Base-by-base conservation (phyloP, 2,113 vertebrate species). In the Onychostoma macrolepis region DNA sequence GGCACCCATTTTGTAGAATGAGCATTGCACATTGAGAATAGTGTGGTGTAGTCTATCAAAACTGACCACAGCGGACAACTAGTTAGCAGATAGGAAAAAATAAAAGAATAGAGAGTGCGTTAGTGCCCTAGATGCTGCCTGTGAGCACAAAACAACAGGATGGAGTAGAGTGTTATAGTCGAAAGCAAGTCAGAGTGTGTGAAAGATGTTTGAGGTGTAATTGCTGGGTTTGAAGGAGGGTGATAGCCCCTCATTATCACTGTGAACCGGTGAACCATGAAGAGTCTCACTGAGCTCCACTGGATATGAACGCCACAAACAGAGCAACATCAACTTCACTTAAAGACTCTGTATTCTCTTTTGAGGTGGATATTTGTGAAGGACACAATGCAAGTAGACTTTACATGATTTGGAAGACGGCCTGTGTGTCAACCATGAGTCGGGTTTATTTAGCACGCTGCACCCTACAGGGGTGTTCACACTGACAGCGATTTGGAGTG, bases 151-250 rank as follows among this genome's bases (percentile, higher is more conserved):
- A 21, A 13, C 5, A 24, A 53, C 28, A 61, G 30, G 53, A 6
- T 58, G 2, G 6, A 24, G 30, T 4, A 2, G 9, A 3, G 8
- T 53, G 9, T 24, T 24, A 53, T 61, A 69, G 50, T n/a, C 30
- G 45, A 30, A 75, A n/a, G 45, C 12, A 53, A 81, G 15, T 41
- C 43, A 17, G 26, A 69, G 38, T 58, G 50, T 69, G 65, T 41
- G 33, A 41, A 41, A 58, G 53, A 15, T 19, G 24, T 33, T 8
- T 28, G 53, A 85, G 79, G 65, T 90, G 90, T 90, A 88, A 89
- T 89, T 93, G 88, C 88, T 79, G 38, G 56, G 79, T 90, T 89
- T 38, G 81, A 89, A 92, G 93, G 91, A 86, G 4, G 78, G 69
- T 89, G 93, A 92, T 88, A 91, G 82, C 90, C 85, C 88, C 86